Conservation (phyloP, 2,113 vertebrate species). For the Pangasianodon hypophthalmus region DNA sequence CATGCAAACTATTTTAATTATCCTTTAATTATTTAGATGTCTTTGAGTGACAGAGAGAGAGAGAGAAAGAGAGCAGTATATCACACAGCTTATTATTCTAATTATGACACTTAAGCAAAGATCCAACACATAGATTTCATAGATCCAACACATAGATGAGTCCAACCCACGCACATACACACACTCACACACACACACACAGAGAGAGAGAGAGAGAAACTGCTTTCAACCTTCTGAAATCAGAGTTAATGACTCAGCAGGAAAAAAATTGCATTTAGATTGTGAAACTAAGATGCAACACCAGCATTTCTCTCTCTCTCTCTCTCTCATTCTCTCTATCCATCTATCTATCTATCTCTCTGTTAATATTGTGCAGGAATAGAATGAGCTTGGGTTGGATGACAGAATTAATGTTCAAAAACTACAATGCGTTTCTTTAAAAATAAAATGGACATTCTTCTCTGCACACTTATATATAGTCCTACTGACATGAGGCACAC, state of each 20-base stretch:
- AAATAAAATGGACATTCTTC: not conserved
- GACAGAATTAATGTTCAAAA: not conserved
- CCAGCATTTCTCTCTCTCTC: slow-evolving; percentile 23
- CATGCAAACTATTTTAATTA: not conserved
- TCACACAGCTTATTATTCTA: not conserved
- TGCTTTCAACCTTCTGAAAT: not conserved
- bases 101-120: not conserved
- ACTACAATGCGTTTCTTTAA: not conserved
- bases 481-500: not conserved
- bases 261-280: slow-evolving; percentile 14
- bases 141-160: not conserved
- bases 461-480: not conserved
- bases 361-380: not conserved
- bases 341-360: too few species aligned
- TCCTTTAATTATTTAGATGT: not conserved
- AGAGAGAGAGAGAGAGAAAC: not conserved
- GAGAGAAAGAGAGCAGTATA: not conserved
- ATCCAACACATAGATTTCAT: not conserved
- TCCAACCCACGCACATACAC: not conserved
- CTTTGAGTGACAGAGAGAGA: not conserved
- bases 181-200: slow-evolving; percentile 14
- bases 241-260: slow-evolving; percentile 27
- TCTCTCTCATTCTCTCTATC: not conserved
- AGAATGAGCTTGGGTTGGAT: not conserved
- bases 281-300: slow-evolving; percentile 27